phyloP scores from a whole-genome alignment of 2,797 vertebrate species.

The Coregonus ussuriensis region DNA sequence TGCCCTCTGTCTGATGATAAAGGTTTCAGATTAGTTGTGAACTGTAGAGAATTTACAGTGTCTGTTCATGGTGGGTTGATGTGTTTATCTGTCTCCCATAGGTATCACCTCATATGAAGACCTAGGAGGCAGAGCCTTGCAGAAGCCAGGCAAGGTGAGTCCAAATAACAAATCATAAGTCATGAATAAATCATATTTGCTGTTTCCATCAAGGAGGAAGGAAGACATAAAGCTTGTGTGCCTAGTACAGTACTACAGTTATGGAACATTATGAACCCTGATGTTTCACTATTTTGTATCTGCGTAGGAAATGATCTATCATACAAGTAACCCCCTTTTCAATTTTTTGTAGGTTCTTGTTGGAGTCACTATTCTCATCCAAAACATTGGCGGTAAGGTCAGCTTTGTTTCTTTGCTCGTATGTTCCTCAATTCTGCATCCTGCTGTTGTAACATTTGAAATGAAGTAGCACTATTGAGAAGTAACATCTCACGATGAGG shows the following conservation, averaged over 20 bases:
- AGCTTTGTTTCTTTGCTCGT: constrained; percentile 11
- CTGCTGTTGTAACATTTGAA: neutral
- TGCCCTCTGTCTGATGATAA: neutral
- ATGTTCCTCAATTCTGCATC: too few relatives aligned
- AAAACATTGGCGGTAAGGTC: constrained; percentile 94
- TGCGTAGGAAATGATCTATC: too few relatives aligned
- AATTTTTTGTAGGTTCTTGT: constrained; percentile 81
- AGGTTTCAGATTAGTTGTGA: too few relatives aligned
- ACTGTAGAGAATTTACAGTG: neutral
- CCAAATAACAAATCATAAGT: neutral
- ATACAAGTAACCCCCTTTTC: neutral
- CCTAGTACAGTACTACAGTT: too few relatives aligned
- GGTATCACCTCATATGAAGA: constrained; percentile 16
- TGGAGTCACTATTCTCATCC: constrained; percentile 86
- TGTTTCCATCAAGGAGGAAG: neutral
- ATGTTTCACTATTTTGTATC: too few relatives aligned
- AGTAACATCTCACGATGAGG: neutral
- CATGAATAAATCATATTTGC: neutral
- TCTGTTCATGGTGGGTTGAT: neutral
- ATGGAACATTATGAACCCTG: too few relatives aligned
- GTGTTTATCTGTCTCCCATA: neutral
- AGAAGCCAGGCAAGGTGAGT: constrained; percentile 14
- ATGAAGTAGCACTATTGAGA: neutral
- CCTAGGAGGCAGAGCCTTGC: constrained; percentile 3
- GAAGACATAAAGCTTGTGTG: neutral